A percentile compares a stretch with the other conserved stretches of the same genome.
phyloP scores from a whole-genome alignment of 1,140 invertebrate genomes.

The Lasaia peninsularis region DNA sequence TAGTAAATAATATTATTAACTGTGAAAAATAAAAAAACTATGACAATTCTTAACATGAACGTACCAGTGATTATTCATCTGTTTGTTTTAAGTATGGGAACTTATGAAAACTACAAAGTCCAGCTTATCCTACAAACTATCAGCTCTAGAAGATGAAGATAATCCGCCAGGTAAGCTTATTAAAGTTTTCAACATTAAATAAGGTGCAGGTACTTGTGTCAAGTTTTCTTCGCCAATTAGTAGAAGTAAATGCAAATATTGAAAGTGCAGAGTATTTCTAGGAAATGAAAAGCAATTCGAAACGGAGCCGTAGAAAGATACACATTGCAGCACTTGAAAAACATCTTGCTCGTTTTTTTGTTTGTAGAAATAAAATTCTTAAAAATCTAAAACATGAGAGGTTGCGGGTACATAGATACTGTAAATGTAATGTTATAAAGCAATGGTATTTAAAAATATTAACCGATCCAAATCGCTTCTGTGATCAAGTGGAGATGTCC shows the following conservation, averaged over 20 bases:
- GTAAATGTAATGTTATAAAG: no score
- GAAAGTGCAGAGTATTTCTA: background rate
- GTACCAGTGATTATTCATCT: background rate
- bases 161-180: conserved; percentile 32
- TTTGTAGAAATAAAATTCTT: background rate
- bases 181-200: background rate
- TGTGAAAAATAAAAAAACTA: background rate
- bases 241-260: conserved; percentile 9
- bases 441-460: no score
- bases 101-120: conserved; percentile 12
- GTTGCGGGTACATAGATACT: no score
- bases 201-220: conserved; percentile 1
- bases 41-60: no score
- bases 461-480: no score
- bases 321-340: background rate
- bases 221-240: conserved; percentile 9
- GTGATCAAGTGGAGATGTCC: no score
- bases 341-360: conserved; percentile 1
- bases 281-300: conserved; percentile 5
- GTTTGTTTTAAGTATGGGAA: conserved; percentile 25
- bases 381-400: no score
- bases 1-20: no score
- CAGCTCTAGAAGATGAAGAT: conserved; percentile 24
- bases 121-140: conserved; percentile 21
- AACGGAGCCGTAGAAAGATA: background rate